phyloP scores from a whole-genome alignment of 2,888 invertebrate genomes.

The Pantelozetes paolii region DNA sequence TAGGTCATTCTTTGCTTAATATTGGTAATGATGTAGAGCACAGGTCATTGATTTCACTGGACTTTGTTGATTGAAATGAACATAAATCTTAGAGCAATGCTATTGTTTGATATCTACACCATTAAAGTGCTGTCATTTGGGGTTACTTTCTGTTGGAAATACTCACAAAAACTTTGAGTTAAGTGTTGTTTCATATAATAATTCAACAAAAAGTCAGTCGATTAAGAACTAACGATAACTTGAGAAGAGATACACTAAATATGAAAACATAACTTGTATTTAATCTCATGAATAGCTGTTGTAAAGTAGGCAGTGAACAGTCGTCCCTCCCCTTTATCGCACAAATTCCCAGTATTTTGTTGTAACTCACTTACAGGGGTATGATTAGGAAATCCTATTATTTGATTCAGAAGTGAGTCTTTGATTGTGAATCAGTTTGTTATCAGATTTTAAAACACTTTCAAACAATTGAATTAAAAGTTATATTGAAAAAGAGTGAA shows the following conservation, averaged over 20 bases:
- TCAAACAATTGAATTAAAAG: too few species aligned
- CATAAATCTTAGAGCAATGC: constrained; percentile 30
- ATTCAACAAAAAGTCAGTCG: constrained; percentile 25
- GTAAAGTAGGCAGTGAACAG: constrained; percentile 11
- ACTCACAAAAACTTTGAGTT: constrained; percentile 4
- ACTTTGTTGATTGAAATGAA: constrained; percentile 15
- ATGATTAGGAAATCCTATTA: constrained; percentile 29
- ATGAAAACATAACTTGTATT: constrained; percentile 16
- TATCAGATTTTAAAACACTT: too few species aligned
- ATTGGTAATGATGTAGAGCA: constrained; percentile 18
- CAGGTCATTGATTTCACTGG: constrained; percentile 27
- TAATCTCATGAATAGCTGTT: constrained; percentile 12
- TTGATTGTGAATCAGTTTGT: too few species aligned
- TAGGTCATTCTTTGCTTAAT: background rate
- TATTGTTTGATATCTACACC: constrained; percentile 36
- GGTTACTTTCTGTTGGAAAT: constrained; percentile 19
- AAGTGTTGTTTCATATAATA: constrained; percentile 30
- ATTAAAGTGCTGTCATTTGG: constrained; percentile 33
- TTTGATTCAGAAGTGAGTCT: too few species aligned
- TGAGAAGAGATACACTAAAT: background rate
- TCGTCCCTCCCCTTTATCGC: too few species aligned
- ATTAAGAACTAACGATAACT: constrained; percentile 30
- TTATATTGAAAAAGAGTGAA: too few species aligned
- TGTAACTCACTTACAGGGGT: constrained; percentile 6
- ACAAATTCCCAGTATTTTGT: background rate